Evolutionary conservation across 92 coral and sea anemone species (phyloP).

Genomic region (Hydrozoanthus gracilis): DNA sequence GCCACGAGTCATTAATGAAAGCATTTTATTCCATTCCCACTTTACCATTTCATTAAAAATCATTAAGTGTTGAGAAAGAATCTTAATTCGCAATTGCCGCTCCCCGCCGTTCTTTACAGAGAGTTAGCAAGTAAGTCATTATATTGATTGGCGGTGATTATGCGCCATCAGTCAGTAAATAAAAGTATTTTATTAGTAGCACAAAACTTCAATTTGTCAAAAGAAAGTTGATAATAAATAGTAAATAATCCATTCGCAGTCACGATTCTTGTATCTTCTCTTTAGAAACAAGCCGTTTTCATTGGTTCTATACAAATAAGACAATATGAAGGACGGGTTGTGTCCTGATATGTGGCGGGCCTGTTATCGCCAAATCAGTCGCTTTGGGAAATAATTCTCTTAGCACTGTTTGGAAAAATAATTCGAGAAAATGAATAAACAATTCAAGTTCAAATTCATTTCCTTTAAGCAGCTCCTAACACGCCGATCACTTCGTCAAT

Average conservation of each 20-base stretch:
- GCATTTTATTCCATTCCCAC: slow-evolving; percentile 58
- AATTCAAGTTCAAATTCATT: slow-evolving; percentile 24
- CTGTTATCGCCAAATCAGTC: slow-evolving; percentile 28
- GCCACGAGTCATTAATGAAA: slow-evolving; percentile 61
- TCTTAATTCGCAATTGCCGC: slow-evolving; percentile 62
- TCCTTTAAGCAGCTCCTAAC: slow-evolving; percentile 17
- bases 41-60: slow-evolving; percentile 69
- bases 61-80: slow-evolving; percentile 61
- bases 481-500: slow-evolving; percentile 6
- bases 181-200: slow-evolving; percentile 40
- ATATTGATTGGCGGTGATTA: slow-evolving; percentile 47
- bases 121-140: slow-evolving; percentile 59
- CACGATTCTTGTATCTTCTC: slow-evolving; percentile 20
- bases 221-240: slow-evolving; percentile 47
- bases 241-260: slow-evolving; percentile 42
- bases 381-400: slow-evolving; percentile 14
- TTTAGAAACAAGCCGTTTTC: slow-evolving; percentile 1
- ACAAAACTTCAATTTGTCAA: slow-evolving; percentile 54
- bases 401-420: slow-evolving; percentile 3
- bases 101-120: slow-evolving; percentile 66
- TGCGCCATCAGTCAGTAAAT: slow-evolving; percentile 40
- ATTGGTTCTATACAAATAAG: slow-evolving; percentile 19
- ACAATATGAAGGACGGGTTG: slow-evolving; percentile 20
- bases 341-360: slow-evolving; percentile 36
- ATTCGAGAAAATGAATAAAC: slow-evolving; percentile 1